Percentiles rank a stretch among this genome's conserved stretches.
Conservation (phyloP, 2,888 invertebrate species). For the Drosophila peninsularis region DNA sequence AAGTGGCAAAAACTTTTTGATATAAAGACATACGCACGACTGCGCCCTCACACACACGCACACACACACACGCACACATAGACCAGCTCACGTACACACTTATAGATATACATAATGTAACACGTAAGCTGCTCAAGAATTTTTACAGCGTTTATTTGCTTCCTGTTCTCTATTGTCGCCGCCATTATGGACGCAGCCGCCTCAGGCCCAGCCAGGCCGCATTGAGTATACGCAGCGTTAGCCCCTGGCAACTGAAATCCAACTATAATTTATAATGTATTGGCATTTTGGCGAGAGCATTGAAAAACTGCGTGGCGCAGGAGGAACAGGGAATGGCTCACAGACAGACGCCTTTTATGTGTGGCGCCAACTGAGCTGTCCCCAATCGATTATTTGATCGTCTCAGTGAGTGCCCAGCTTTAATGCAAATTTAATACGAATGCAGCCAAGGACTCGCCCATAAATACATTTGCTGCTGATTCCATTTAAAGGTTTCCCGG, state of each 20-base stretch:
- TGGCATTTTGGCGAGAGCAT: constrained; percentile 43
- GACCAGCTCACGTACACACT: constrained; percentile 19
- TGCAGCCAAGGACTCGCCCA: not conserved
- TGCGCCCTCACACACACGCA: constrained; percentile 41
- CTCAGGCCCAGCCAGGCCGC: not conserved
- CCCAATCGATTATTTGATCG: constrained; percentile 57
- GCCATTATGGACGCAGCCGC: constrained; percentile 34
- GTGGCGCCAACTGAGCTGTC: constrained; percentile 45
- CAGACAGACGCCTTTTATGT: constrained; percentile 28
- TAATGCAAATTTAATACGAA: constrained; percentile 45
- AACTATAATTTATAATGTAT: constrained; percentile 76
- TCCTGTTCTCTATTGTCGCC: constrained; percentile 69
- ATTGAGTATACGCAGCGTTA: constrained; percentile 69
- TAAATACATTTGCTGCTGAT: constrained; percentile 15
- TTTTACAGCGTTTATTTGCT: constrained; percentile 69
- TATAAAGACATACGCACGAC: constrained; percentile 78
- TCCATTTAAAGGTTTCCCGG: constrained; percentile 8
- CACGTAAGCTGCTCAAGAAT: constrained; percentile 69
- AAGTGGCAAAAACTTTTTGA: constrained; percentile 77
- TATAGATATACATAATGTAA: constrained; percentile 37
- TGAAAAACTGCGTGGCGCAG: constrained; percentile 33
- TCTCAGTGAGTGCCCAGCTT: constrained; percentile 27
- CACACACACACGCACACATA: constrained; percentile 5
- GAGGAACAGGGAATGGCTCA: too few relatives aligned
- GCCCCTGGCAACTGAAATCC: constrained; percentile 44